These are phyloP conservation scores for Orchestes rusci DNA, from an alignment of 2,888 invertebrate species.

Conservation along the genomic window DNA sequence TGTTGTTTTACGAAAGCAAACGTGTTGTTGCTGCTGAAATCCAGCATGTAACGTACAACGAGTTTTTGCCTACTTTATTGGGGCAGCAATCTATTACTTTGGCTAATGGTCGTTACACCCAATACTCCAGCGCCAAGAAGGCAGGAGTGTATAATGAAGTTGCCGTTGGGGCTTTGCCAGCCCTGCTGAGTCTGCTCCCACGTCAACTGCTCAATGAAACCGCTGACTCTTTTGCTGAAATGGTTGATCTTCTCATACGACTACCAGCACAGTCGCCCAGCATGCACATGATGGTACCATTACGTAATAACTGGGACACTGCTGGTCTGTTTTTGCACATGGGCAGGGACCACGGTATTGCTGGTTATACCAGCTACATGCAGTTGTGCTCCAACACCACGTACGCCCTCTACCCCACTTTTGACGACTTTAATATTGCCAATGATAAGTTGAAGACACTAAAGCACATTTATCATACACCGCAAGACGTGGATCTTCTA, in stretches of 20 bases:
- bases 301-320: constrained; percentile 42
- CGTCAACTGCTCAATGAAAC: constrained; percentile 55
- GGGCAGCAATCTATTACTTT: too few relatives aligned
- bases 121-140: constrained; percentile 73
- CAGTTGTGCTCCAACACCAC: constrained; percentile 53
- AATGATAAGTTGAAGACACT: constrained; percentile 56
- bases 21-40: constrained; percentile 70
- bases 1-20: constrained; percentile 68
- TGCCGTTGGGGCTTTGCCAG: constrained; percentile 64
- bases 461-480: constrained; percentile 57
- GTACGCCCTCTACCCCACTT: constrained; percentile 26
- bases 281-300: constrained; percentile 45
- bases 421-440: constrained; percentile 51
- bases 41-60: constrained; percentile 78
- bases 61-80: constrained; percentile 70
- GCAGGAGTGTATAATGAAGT: constrained; percentile 75
- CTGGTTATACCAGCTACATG: constrained; percentile 63
- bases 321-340: constrained; percentile 53
- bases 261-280: constrained; percentile 58
- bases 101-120: constrained; percentile 69
- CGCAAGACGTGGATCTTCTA: constrained; percentile 75
- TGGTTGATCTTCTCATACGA: constrained; percentile 56
- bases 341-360: constrained; percentile 74
- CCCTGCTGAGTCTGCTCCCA: constrained; percentile 70
- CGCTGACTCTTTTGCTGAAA: constrained; percentile 43